Percentiles rank a stretch among this genome's conserved stretches.
Evolutionary conservation across 1,140 invertebrate species (phyloP).

Genomic region (Dryas iulia): DNA sequence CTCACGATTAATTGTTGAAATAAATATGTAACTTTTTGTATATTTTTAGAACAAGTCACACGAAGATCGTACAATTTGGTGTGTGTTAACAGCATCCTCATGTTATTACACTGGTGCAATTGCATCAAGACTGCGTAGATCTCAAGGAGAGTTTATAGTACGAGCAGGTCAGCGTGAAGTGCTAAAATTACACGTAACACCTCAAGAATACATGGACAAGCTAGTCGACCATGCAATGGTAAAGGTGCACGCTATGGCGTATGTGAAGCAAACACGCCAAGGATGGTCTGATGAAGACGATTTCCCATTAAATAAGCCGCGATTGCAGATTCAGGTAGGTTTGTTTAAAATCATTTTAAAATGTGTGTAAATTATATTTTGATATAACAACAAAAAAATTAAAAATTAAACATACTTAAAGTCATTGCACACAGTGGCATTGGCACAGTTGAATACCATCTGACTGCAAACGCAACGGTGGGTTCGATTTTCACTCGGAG

Average conservation of each 20-base stretch:
- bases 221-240: constrained; percentile 86
- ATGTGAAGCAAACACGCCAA: constrained; percentile 85
- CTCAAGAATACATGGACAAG: constrained; percentile 84
- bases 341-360: no score
- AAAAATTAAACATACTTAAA: no score
- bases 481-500: no score
- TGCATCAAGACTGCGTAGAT: constrained; percentile 83
- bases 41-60: constrained; percentile 82
- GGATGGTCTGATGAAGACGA: constrained; percentile 87
- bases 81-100: constrained; percentile 82
- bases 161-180: constrained; percentile 80
- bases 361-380: no score
- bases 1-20: neutral
- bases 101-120: constrained; percentile 87
- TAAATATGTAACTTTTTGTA: neutral
- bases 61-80: constrained; percentile 83
- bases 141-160: constrained; percentile 82
- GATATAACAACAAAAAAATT: no score
- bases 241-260: constrained; percentile 85
- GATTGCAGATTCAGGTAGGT: constrained; percentile 79
- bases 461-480: no score
- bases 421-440: no score
- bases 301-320: constrained; percentile 84
- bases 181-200: constrained; percentile 77
- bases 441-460: no score